Conservation (phyloP, 2,113 vertebrate genomes). For the Oceanites oceanicus region DNA sequence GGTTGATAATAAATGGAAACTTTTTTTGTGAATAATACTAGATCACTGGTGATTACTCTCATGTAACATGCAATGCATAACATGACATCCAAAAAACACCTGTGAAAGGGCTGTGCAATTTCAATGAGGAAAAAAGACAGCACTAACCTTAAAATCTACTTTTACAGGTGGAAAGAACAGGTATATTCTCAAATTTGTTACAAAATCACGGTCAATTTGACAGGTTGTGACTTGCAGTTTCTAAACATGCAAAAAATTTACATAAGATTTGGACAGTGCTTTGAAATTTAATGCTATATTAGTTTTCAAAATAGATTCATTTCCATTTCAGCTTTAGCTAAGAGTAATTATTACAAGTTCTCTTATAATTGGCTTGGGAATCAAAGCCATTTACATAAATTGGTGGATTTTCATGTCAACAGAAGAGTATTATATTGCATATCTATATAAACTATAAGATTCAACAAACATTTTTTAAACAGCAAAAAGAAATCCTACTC, state of each 20-base stretch:
- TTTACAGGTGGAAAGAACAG: not conserved
- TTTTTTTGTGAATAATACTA: not conserved
- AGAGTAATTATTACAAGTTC: not conserved
- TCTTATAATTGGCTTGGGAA: not conserved
- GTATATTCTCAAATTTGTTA: not conserved
- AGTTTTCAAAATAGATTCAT: not conserved
- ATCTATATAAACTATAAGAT: not conserved
- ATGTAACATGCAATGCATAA: rapidly evolving
- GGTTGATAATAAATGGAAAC: not conserved
- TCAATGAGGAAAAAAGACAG: not conserved
- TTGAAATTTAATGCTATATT: not conserved
- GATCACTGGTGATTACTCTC: not conserved
- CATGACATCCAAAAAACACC: not conserved
- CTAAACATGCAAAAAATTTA: not conserved
- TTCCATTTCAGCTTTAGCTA: not conserved
- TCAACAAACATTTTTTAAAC: not conserved
- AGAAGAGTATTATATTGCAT: not conserved
- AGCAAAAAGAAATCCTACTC: not conserved
- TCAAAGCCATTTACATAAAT: not conserved
- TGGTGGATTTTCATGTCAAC: not conserved
- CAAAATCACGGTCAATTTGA: not conserved
- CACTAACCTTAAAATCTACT: not conserved
- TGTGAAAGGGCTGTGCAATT: not conserved
- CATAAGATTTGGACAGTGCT: not conserved
- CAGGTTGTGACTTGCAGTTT: not conserved